Evolutionary conservation across 2,888 invertebrate species (phyloP).

Genomic region (Muscina levida): DNA sequence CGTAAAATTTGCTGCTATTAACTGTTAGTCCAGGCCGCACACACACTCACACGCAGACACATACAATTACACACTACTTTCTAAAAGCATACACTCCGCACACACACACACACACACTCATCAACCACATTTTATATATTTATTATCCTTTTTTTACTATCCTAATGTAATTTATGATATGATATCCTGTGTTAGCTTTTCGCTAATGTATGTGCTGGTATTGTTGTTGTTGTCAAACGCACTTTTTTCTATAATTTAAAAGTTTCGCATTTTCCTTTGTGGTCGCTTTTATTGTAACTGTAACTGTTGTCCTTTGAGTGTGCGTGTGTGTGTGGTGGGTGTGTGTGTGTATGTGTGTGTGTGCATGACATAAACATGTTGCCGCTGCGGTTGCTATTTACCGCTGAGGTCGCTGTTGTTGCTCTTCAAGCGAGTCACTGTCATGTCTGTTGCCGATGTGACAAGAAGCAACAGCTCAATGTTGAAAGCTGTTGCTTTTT

Average conservation of each 20-base stretch:
- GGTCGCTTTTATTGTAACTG: background rate
- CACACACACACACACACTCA: background rate
- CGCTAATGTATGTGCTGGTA: constrained; percentile 8
- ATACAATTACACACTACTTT: background rate
- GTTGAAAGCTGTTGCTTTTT: background rate
- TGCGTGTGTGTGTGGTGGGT: background rate
- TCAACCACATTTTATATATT: constrained; percentile 13
- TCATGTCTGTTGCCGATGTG: constrained; percentile 36
- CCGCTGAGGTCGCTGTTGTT: constrained; percentile 20
- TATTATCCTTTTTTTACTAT: constrained; percentile 58
- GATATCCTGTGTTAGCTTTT: constrained; percentile 37
- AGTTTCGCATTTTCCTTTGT: constrained; percentile 50
- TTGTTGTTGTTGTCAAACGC: constrained; percentile 54
- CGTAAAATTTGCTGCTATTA: constrained; percentile 42
- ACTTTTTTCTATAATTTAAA: constrained; percentile 58
- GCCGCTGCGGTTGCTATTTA: constrained; percentile 33
- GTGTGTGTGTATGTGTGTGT: background rate
- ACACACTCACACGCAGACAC: constrained; percentile 17
- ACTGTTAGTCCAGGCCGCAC: constrained; percentile 31
- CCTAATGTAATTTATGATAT: constrained; percentile 50
- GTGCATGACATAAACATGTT: constrained; percentile 58
- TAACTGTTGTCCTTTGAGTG: no score
- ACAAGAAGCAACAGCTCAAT: constrained; percentile 52
- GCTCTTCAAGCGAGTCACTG: constrained; percentile 37
- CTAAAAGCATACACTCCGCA: background rate